Evolutionary conservation across 2,888 invertebrate genomes (phyloP).

Genomic region (Cerceris rybyensis): DNA sequence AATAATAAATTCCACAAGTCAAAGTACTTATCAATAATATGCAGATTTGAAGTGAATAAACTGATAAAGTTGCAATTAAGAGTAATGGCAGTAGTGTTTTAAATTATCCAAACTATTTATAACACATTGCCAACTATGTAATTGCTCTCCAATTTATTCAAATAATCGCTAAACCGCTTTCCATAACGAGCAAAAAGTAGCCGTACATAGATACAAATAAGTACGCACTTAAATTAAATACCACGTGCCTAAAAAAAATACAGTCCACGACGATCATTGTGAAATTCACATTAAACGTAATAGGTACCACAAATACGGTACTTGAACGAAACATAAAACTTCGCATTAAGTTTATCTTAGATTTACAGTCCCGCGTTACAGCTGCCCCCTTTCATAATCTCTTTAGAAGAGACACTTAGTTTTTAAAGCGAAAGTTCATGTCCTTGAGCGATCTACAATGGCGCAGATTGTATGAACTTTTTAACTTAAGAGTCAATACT

Average conservation of each 20-base stretch:
- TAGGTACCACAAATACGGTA: slow-evolving; percentile 4
- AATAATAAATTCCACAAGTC: too few species aligned
- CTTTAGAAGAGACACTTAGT: slow-evolving; percentile 23
- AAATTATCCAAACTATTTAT: too few species aligned
- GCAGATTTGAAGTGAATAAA: too few species aligned
- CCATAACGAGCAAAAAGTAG: too few species aligned
- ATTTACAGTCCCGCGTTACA: slow-evolving; percentile 28
- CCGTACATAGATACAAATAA: not conserved
- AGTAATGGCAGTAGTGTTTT: too few species aligned
- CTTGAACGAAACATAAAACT: slow-evolving; percentile 32
- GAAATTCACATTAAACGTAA: slow-evolving; percentile 17
- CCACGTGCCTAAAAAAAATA: not conserved
- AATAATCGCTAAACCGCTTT: too few species aligned
- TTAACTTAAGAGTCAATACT: slow-evolving; percentile 39
- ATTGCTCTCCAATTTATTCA: too few species aligned
- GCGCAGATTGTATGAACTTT: slow-evolving; percentile 26
- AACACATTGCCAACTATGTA: too few species aligned
- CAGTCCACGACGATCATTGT: not conserved
- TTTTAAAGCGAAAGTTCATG: slow-evolving; percentile 29
- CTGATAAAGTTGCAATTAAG: too few species aligned
- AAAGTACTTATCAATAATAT: too few species aligned
- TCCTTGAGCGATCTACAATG: slow-evolving; percentile 37
- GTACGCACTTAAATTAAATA: not conserved
- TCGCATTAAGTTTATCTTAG: slow-evolving; percentile 16
- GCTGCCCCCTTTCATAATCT: slow-evolving; percentile 45